Evolutionary conservation across 2,113 vertebrate species (phyloP).

Genomic region (Dendrocopos noguchii): DNA sequence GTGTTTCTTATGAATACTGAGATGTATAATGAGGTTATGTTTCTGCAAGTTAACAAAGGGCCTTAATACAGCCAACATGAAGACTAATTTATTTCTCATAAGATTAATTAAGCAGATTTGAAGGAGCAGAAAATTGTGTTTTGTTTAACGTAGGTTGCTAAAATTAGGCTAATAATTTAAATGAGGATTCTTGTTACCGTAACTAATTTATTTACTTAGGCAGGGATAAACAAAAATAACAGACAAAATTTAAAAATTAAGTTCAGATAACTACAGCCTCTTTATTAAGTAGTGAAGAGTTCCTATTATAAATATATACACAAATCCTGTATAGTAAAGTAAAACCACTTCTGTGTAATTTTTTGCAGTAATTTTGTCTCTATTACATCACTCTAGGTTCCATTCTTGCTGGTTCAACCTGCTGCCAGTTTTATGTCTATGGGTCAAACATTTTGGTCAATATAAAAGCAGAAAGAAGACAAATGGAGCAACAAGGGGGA

Average conservation of each 20-base stretch:
- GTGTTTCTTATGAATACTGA: neutral
- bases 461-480: neutral
- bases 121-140: neutral
- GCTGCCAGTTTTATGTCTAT: neutral
- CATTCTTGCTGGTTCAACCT: neutral
- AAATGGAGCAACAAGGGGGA: neutral
- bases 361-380: neutral
- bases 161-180: neutral
- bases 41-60: neutral
- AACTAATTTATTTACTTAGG: neutral
- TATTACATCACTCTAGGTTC: neutral
- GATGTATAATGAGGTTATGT: neutral
- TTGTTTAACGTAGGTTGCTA: neutral
- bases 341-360: neutral
- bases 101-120: neutral
- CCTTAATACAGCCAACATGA: neutral
- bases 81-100: neutral
- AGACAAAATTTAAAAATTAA: neutral
- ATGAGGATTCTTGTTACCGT: neutral
- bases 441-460: neutral
- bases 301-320: neutral
- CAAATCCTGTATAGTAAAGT: neutral
- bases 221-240: neutral
- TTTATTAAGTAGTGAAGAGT: neutral
- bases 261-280: neutral